phyloP scores from a whole-genome alignment of 64 coral and sea anemone genomes.

The Trachythela sp. region DNA sequence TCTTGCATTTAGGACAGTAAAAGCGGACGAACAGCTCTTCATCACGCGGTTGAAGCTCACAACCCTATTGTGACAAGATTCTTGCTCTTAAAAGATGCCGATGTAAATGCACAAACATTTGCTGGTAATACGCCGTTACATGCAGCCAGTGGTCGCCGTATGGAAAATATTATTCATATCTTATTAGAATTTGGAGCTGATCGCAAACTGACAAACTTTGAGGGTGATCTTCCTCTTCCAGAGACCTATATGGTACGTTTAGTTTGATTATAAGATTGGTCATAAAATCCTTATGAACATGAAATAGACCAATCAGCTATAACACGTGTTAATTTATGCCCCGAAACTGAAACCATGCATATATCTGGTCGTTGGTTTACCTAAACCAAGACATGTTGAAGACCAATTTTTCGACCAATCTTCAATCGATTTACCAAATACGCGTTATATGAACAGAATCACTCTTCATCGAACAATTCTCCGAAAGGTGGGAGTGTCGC shows the following conservation, averaged over 20 bases:
- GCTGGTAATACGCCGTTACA: slow-evolving; percentile 91
- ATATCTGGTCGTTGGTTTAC: too few relatives aligned
- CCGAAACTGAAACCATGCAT: neutral
- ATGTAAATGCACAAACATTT: slow-evolving; percentile 68
- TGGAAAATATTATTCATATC: slow-evolving; percentile 77
- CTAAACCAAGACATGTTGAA: too few relatives aligned
- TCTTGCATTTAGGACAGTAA: slow-evolving; percentile 60
- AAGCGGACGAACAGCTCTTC: slow-evolving; percentile 79
- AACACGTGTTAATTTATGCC: neutral
- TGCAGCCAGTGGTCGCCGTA: slow-evolving; percentile 71
- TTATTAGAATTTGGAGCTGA: slow-evolving; percentile 68
- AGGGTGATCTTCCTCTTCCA: slow-evolving; percentile 64
- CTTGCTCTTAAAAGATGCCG: slow-evolving; percentile 60
- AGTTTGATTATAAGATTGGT: neutral
- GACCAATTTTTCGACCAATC: too few relatives aligned
- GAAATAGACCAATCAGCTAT: neutral
- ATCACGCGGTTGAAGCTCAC: slow-evolving; percentile 86
- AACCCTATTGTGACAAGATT: slow-evolving; percentile 65
- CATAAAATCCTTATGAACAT: neutral
- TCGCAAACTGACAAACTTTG: slow-evolving; percentile 70
- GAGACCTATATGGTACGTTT: neutral
- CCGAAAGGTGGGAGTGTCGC: too few relatives aligned
- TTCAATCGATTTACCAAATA: too few relatives aligned
- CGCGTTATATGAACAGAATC: too few relatives aligned
- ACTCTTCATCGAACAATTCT: too few relatives aligned